These are phyloP conservation scores for Microvelia longipes DNA, from an alignment of 1,140 invertebrate genomes.

Conservation along the genomic window DNA sequence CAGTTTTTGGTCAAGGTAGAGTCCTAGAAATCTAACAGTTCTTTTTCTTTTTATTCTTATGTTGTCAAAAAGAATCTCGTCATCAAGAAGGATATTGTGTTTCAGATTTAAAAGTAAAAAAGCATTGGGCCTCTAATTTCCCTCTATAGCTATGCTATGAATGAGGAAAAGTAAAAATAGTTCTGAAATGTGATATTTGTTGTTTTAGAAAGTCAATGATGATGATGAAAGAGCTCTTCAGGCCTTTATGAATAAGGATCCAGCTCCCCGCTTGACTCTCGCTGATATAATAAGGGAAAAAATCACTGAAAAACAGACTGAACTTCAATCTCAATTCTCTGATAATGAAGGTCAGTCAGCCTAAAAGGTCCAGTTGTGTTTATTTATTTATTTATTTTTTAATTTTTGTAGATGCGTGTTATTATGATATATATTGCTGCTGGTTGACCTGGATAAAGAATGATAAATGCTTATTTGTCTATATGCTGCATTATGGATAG, in stretches of 20 bases:
- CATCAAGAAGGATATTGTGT: too few relatives aligned
- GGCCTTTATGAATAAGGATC: slow-evolving; percentile 64
- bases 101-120: background rate
- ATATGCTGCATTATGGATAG: too few relatives aligned
- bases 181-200: slow-evolving; percentile 7
- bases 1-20: too few relatives aligned
- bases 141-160: too few relatives aligned
- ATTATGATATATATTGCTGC: too few relatives aligned
- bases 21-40: too few relatives aligned
- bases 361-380: slow-evolving; percentile 1
- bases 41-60: too few relatives aligned
- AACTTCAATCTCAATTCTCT: slow-evolving; percentile 71
- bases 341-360: slow-evolving; percentile 41
- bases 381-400: too few relatives aligned
- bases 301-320: slow-evolving; percentile 47
- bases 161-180: slow-evolving; percentile 3
- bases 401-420: too few relatives aligned
- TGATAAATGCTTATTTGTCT: too few relatives aligned
- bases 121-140: background rate
- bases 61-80: too few relatives aligned
- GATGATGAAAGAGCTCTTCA: slow-evolving; percentile 77
- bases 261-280: slow-evolving; percentile 46
- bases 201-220: slow-evolving; percentile 54
- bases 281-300: slow-evolving; percentile 86
- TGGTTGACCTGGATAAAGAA: too few relatives aligned